Evolutionary conservation across 2,888 invertebrate species (phyloP), one percentile per base, ranked within the genome.

Genomic region (Eumacrocentrus americanus): DNA sequence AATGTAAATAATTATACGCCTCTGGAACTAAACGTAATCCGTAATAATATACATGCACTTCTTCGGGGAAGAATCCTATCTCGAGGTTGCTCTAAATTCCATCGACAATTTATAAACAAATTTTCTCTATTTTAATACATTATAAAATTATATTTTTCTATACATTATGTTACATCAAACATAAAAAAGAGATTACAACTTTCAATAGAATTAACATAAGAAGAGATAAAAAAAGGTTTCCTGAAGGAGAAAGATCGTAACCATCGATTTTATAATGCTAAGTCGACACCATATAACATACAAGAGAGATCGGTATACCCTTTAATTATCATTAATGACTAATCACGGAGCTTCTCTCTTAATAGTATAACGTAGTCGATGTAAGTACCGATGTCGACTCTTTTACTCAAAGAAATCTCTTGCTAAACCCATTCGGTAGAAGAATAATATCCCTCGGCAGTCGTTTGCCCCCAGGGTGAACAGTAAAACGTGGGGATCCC

Each of bases 1-100:
- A 22, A 34, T 56, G 44, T 38, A 22, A 22, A 53, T 56, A 58
- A 59, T 50, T 64, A 57, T 57, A 54, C 50, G 59, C 42, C 38
- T 51, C 37, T 38, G 20, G 29, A n/a, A 47, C 20, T 46, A 29
- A 23, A 44, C 20, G 18, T 16, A 53, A 42, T 55, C 46, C 46
- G 4, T 47, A 25, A 37, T n/a, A n/a, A n/a, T n/a, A n/a, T n/a
- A n/a, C n/a, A n/a, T n/a, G n/a, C n/a, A n/a, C n/a, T n/a, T n/a
- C n/a, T 52, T 40, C 52, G 25, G 23, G 9, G 37, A 12, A 52
- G 14, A 23, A 38, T 40, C 40, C n/a, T n/a, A 42, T 42, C 25
- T 23, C 40, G 14, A 40, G 52, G 40, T 38, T 52, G 38, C 52
- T 52, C 52, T 52, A 29, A 52, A 52, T 52, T 52, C 52, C 20